Base-by-base conservation (phyloP, 1,140 invertebrate genomes). In the Pseudomyrmex dendroicus region DNA sequence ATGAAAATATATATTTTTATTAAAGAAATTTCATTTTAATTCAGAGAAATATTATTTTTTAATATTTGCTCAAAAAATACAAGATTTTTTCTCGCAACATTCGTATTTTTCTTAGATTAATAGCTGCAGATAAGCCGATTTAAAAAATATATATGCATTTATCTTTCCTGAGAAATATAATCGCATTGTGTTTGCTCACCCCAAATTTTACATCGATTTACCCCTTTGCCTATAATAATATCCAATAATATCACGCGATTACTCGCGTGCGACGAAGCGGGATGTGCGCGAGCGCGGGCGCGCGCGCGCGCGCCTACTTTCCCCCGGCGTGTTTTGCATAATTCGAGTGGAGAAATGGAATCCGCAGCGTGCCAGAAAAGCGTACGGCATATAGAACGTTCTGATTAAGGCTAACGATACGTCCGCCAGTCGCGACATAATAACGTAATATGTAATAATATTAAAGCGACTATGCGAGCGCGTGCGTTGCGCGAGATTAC, bases 351-450 rank as follows among this genome's bases (percentile, higher is more conserved):
- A 82, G 61, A 73, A 82, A 63, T 74, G 72, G 66, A 80, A 82
- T 64, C 17, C 80, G 72, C n/a, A n/a, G 59, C 54, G 56, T 61
- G 66, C 20, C 15, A 57, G 76, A 80, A 80, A 80, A 80, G 62
- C 66, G 15, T 48, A 22, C 20, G 54, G 66, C 66, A 80, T 80
- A 80, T 59, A 80, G 76, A 80, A 35, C 66, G 76, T 80, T 80
- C 44, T 80, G 76, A 70, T 80, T 80, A 80, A 80, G 66, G 68
- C 66, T 80, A 80, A 80, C 76, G 76, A 78, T 78, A 78, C 44
- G 66, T 80, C 66, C 64, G 54, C 68, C 66, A 61, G 44, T 70
- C 2, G 67, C 22, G n/a, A 44, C 44, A 80, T 80, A 80, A 70
- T 72, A 72, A 80, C 44, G 76, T 80, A 59, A 72, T 80, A 35